Base-by-base conservation (phyloP, 1,140 invertebrate species). In the Polypedilum vanderplanki region DNA sequence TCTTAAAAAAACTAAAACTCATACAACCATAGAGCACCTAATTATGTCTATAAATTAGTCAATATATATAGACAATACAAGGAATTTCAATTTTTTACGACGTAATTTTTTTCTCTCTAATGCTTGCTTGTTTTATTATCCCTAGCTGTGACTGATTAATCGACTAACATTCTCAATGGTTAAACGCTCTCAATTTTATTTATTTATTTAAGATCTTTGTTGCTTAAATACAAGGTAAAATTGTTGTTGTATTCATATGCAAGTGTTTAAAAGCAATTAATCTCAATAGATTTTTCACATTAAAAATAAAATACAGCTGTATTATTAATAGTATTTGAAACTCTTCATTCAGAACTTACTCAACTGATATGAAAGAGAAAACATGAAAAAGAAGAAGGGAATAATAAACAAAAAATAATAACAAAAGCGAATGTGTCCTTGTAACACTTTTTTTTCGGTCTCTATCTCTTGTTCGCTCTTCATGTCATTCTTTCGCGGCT, bases 81-180 rank as follows among this genome's bases (percentile, higher is more conserved):
- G 12, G 15, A n/a, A 57, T 57, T 57, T 57, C 12, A n/a, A n/a
- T 57, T 57, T 10, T 57, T 57, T 57, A 57, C 46, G 46, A 57
- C 46, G 12, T 57, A 57, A 33, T 33, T n/a, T n/a, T n/a, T n/a
- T n/a, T n/a, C n/a, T 33, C 24, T 33, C 24, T 33, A n/a, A n/a
- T n/a, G n/a, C 24, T 3, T 33, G 24, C 46, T 57, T 15, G 4
- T 46, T 46, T 57, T 57, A 57, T 57, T 57, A 57, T 57, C 46
- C 46, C 46, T 57, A 57, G 46, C 46, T 57, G 46, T 57, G 46
- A 57, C 46, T 57, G 46, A 57, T 57, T 57, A 57, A 57, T n/a
- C 46, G 46, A 57, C 46, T n/a, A 57, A 57, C n/a, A 57, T 57
- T 57, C 12, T 57, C 46, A 12, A 57, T 57, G 46, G 46, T 57